Evolutionary conservation across 2,797 vertebrate species (phyloP).

Genomic region (Etheostoma perlongum): DNA sequence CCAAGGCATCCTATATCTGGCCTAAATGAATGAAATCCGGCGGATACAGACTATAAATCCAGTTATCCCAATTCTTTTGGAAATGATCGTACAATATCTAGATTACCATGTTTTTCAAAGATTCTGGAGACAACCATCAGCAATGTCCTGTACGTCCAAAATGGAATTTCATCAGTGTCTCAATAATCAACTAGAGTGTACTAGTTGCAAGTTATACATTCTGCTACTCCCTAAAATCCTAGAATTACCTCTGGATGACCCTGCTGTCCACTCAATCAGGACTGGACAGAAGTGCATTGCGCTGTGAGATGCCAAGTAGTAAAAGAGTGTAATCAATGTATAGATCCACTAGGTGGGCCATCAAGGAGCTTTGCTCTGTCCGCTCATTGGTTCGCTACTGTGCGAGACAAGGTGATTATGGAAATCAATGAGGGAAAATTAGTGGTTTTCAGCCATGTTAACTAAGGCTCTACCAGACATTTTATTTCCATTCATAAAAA

Average conservation of each 20-base stretch:
- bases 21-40: no score
- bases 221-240: background rate
- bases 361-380: conserved; percentile 58
- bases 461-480: background rate
- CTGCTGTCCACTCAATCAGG: conserved; percentile 47
- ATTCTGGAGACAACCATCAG: no score
- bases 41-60: no score
- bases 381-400: conserved; percentile 59
- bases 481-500: conserved; percentile 13
- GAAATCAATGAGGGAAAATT: conserved; percentile 46
- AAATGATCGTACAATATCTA: no score
- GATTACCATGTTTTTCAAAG: no score
- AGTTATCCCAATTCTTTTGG: no score
- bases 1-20: no score
- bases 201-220: conserved; percentile 2
- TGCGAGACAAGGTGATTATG: conserved; percentile 60
- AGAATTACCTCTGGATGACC: conserved; percentile 66
- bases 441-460: conserved; percentile 62
- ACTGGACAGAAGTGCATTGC: conserved; percentile 58
- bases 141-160: background rate
- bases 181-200: background rate
- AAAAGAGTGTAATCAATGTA: conserved; percentile 76
- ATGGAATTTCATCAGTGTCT: background rate
- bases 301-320: conserved; percentile 69
- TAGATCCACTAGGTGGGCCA: conserved; percentile 67